phyloP scores from a whole-genome alignment of 2,888 invertebrate species.

The Adelphocoris suturalis region DNA sequence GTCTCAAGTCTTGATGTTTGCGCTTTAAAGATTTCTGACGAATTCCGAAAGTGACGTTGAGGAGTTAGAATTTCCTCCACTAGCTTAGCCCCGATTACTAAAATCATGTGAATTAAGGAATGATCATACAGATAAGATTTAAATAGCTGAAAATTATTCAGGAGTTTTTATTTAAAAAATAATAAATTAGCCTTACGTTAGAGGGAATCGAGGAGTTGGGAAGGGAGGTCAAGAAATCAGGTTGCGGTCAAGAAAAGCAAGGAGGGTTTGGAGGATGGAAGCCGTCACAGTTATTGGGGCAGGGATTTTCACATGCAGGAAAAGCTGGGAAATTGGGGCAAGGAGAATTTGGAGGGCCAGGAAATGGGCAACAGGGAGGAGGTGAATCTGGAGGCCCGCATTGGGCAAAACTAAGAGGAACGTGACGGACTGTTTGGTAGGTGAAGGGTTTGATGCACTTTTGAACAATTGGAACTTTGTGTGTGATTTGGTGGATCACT shows the following conservation, averaged over 20 bases:
- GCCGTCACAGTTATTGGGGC: background rate
- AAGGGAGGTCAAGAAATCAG: background rate
- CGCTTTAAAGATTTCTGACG: too few species aligned
- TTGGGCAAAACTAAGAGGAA: slow-evolving; percentile 9
- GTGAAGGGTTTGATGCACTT: slow-evolving; percentile 50
- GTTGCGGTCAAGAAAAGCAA: background rate
- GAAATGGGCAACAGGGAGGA: background rate
- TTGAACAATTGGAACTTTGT: slow-evolving; percentile 59
- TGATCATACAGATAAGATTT: too few species aligned
- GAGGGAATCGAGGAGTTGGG: background rate
- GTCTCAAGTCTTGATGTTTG: too few species aligned
- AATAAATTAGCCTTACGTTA: slow-evolving; percentile 40
- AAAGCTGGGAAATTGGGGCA: background rate
- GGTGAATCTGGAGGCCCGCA: background rate
- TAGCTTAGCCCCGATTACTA: too few species aligned
- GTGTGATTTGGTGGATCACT: slow-evolving; percentile 44
- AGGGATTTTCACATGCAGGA: background rate
- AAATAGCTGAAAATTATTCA: background rate
- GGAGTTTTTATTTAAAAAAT: slow-evolving; percentile 20
- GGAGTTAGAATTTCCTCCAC: too few species aligned
- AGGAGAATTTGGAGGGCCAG: background rate
- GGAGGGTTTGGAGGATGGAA: background rate
- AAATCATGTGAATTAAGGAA: too few species aligned
- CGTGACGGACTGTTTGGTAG: slow-evolving; percentile 57
- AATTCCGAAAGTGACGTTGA: too few species aligned